phyloP scores from a whole-genome alignment of 2,888 invertebrate genomes.

The Xiphydria camelus region DNA sequence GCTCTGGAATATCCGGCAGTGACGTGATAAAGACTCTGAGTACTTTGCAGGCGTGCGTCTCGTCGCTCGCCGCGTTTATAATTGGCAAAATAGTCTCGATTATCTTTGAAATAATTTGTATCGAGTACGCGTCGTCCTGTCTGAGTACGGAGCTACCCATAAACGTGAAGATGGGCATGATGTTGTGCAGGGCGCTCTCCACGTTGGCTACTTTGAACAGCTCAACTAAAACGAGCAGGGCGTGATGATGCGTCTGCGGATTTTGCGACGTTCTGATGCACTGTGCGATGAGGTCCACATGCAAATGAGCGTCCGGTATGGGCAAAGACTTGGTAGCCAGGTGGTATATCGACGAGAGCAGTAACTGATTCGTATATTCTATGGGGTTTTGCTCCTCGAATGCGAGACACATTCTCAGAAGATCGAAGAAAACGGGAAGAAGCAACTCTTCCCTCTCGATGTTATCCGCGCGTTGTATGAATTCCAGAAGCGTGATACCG shows the following conservation, averaged over 20 bases:
- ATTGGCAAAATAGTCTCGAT: constrained; percentile 90
- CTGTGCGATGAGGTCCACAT: constrained; percentile 81
- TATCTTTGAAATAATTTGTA: constrained; percentile 88
- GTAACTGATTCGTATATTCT: constrained; percentile 87
- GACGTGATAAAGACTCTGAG: constrained; percentile 90
- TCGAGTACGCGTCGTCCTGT: constrained; percentile 93
- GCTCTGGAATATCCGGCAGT: constrained; percentile 89
- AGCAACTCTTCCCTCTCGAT: constrained; percentile 69
- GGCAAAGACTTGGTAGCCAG: constrained; percentile 33
- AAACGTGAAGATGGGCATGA: constrained; percentile 97
- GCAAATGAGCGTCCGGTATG: constrained; percentile 60
- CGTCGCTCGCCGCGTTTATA: constrained; percentile 58
- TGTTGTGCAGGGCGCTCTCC: constrained; percentile 71
- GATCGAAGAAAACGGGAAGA: constrained; percentile 75
- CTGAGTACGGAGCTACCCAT: constrained; percentile 92
- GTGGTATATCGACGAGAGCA: constrained; percentile 76
- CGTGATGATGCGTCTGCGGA: constrained; percentile 95
- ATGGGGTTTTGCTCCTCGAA: constrained; percentile 80
- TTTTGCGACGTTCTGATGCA: constrained; percentile 89
- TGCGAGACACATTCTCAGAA: constrained; percentile 77
- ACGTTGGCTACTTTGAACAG: constrained; percentile 47
- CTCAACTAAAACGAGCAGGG: constrained; percentile 79
- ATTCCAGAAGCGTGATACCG: constrained; percentile 79
- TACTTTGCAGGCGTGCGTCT: constrained; percentile 65
- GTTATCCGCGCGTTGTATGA: constrained; percentile 83